Percentiles rank a stretch among this genome's conserved stretches.
These are phyloP conservation scores for Anadara kagoshimensis DNA, from an alignment of 1,140 invertebrate genomes.

Conservation along the genomic window DNA sequence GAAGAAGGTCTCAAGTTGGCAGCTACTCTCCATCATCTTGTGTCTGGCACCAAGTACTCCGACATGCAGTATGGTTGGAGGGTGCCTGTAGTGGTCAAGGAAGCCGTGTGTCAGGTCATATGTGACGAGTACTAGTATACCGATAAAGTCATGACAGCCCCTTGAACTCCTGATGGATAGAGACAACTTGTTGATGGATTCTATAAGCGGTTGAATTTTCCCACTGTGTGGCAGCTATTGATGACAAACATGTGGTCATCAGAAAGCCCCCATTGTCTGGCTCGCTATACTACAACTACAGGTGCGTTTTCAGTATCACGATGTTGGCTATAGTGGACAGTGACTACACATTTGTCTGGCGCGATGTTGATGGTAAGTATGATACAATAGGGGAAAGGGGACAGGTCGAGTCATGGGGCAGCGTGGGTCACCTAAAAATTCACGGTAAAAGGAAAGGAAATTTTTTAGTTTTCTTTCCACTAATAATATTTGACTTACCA, in stretches of 20 bases:
- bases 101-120: constrained; percentile 12
- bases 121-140: neutral
- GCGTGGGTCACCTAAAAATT: too few species aligned
- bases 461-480: too few species aligned
- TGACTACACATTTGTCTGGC: constrained; percentile 67
- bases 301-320: constrained; percentile 62
- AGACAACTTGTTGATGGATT: too few species aligned
- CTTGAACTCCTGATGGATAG: neutral
- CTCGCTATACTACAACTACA: constrained; percentile 70
- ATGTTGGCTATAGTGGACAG: constrained; percentile 66
- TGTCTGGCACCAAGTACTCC: constrained; percentile 34
- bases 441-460: too few species aligned
- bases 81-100: constrained; percentile 17
- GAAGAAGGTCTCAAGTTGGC: too few species aligned
- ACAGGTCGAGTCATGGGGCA: too few species aligned
- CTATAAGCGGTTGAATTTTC: too few species aligned
- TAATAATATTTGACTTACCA: too few species aligned
- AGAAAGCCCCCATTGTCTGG: too few species aligned
- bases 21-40: too few species aligned
- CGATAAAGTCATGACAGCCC: neutral
- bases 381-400: neutral
- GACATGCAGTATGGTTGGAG: constrained; percentile 33
- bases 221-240: too few species aligned
- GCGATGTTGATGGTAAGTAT: constrained; percentile 61
- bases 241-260: constrained; percentile 72